Evolutionary conservation across 2,888 invertebrate genomes (phyloP), one percentile per base, ranked within the genome.

Genomic region (Margaritifera margaritifera): DNA sequence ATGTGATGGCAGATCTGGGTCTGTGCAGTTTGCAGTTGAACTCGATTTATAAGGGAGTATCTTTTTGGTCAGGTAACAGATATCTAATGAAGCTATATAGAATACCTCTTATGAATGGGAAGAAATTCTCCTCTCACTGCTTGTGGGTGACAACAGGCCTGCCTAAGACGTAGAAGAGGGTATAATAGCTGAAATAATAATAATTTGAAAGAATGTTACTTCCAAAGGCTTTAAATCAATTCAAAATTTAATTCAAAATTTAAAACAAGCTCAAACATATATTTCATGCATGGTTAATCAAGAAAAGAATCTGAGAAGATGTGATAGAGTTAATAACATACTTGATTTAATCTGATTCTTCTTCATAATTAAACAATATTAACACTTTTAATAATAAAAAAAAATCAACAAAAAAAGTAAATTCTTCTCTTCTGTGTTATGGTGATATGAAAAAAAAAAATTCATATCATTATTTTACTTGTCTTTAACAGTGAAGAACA

Each of bases 61-160:
- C n/a, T n/a, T n/a, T n/a, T n/a, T n/a, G 4, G 31, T 42, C 11
- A 42, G 42, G 42, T 42, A 42, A 11, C 42, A 42, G 6, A n/a
- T 42, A 15, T 8, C 53, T 20, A 25, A 3, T 27, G 11, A 42
- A 42, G 2, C 42, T 42, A 42, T 42, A 42, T 1, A 72, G 42
- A 42, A 42, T 68, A 88, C 89, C 81, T 86, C 70, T 88, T 90
- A 52, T 90, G 91, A 11, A 92, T 88, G 0, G 91, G 90, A 66
- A 92, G 84, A 83, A 92, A 92, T 64, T 91, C 90, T 11, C 92
- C 92, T 73, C 91, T 88, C 5, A 92, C 92, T 66, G 93, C 91
- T 85, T 93, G 93, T 0, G 94, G 94, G 86, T 94, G 93, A 19
- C 93, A 92, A 85, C 94, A 94, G 1, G 93, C 93, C 88, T 94